A percentile compares a stretch with the other conserved stretches of the same genome.
These are phyloP conservation scores for Nesoenas mayeri DNA, from an alignment of 2,113 vertebrate genomes.

Conservation along the genomic window DNA sequence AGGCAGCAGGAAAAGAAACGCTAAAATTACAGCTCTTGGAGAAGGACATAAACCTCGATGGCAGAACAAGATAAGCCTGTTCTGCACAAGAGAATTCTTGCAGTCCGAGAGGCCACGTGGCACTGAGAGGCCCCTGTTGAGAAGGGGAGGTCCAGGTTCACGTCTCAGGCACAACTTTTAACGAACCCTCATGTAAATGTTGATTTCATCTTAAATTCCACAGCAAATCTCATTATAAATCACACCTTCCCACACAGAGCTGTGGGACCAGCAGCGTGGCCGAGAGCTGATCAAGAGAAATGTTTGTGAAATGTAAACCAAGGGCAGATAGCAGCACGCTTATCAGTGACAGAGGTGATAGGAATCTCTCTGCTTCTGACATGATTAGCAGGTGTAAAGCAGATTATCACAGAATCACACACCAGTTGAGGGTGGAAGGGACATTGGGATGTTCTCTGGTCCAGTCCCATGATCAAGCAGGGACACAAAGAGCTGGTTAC, in stretches of 20 bases:
- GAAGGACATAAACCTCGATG: background rate
- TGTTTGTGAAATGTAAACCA: background rate
- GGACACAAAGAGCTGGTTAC: background rate
- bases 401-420: background rate
- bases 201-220: background rate
- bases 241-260: background rate
- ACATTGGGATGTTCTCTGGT: background rate
- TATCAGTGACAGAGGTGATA: background rate
- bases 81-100: slow-evolving; percentile 28
- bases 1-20: slow-evolving; percentile 12
- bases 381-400: background rate
- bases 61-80: slow-evolving; percentile 65
- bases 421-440: background rate
- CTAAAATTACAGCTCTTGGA: slow-evolving; percentile 32
- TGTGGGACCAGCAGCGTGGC: background rate
- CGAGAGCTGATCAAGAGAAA: background rate
- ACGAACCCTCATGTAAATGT: background rate
- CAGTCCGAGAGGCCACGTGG: slow-evolving; percentile 12
- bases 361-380: background rate
- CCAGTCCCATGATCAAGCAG: background rate
- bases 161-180: background rate
- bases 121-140: background rate
- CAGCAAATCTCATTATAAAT: background rate
- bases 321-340: background rate
- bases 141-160: background rate